Percentiles rank a stretch among this genome's conserved stretches.
These are phyloP conservation scores for Smithornis capensis DNA, from an alignment of 2,113 vertebrate genomes.

Conservation along the genomic window DNA sequence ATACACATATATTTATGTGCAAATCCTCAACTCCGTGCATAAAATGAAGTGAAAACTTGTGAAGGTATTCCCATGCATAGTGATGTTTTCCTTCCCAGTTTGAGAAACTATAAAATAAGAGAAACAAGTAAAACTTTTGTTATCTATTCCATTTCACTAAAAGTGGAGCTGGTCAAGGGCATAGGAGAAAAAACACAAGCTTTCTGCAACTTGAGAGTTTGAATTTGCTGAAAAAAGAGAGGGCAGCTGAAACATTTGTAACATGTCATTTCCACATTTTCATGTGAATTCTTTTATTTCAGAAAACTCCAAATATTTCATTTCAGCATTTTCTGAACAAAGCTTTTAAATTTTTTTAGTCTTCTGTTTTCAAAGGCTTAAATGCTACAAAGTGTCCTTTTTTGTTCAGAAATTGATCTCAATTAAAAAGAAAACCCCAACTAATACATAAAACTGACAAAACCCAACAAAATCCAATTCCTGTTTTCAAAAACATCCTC, in stretches of 20 bases:
- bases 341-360: not conserved
- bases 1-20: not conserved
- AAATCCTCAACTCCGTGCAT: not conserved
- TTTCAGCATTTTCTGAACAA: constrained; percentile 41
- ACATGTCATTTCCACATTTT: not conserved
- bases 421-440: constrained; percentile 36
- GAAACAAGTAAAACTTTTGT: not conserved
- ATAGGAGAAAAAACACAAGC: not conserved
- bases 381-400: not conserved
- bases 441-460: constrained; percentile 37
- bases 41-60: not conserved
- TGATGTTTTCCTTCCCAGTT: not conserved
- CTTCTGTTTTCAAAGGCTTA: constrained; percentile 36
- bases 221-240: not conserved
- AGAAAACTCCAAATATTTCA: constrained; percentile 15
- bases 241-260: not conserved
- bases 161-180: not conserved
- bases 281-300: not conserved
- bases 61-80: not conserved
- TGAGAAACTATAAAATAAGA: not conserved
- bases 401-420: constrained; percentile 45
- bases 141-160: not conserved
- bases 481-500: not conserved
- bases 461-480: not conserved
- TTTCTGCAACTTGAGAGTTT: not conserved